Evolutionary conservation across 2,888 invertebrate species (phyloP).

Genomic region (Leptura quadrifasciata): DNA sequence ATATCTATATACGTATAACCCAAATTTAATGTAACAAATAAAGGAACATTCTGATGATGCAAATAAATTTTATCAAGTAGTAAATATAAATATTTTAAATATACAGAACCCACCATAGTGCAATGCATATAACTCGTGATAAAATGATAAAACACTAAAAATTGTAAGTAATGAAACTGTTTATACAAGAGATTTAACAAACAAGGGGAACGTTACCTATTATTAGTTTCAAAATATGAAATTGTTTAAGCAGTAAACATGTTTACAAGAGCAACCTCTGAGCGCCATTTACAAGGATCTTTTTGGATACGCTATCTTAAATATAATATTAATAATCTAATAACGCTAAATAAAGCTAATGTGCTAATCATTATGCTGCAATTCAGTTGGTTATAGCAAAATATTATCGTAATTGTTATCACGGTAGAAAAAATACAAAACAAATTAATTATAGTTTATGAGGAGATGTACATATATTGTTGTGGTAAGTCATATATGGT

Average conservation of each 20-base stretch:
- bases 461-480: background rate
- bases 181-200: background rate
- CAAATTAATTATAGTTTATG: background rate
- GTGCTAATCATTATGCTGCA: background rate
- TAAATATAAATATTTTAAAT: no score
- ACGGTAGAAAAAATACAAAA: background rate
- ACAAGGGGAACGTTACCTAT: background rate
- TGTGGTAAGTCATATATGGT: background rate
- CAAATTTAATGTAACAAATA: no score
- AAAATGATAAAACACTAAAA: no score
- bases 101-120: no score
- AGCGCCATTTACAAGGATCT: background rate
- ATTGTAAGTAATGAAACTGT: background rate
- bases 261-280: background rate
- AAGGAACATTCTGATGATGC: no score
- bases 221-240: background rate
- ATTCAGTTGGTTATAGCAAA: background rate
- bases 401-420: background rate
- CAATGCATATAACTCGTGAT: no score
- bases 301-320: background rate
- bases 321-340: background rate
- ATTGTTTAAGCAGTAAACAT: background rate
- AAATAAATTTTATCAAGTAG: no score
- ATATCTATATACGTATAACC: no score
- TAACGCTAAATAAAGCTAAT: background rate